Conservation (phyloP, 1,140 invertebrate species). For the Epicauta chinensis region DNA sequence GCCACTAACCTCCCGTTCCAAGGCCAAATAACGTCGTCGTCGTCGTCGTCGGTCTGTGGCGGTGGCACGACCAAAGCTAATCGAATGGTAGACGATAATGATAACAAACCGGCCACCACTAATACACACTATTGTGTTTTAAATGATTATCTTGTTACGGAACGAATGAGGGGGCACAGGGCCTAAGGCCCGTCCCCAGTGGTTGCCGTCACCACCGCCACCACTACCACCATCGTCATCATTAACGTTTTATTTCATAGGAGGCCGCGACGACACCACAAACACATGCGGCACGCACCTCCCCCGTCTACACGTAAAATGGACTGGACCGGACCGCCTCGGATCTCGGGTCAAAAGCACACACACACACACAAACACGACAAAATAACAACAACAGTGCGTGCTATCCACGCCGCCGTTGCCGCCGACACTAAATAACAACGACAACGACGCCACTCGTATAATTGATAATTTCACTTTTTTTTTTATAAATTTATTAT, state of each 20-base stretch:
- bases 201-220: slow-evolving; percentile 2
- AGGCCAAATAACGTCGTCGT: slow-evolving; percentile 27
- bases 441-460: too few relatives aligned
- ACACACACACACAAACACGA: too few relatives aligned
- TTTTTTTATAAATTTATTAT: too few relatives aligned
- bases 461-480: too few relatives aligned
- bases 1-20: slow-evolving; percentile 40
- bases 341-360: slow-evolving; percentile 46
- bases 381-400: slow-evolving; percentile 59
- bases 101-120: slow-evolving; percentile 30
- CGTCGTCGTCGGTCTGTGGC: slow-evolving; percentile 5
- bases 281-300: slow-evolving; percentile 5
- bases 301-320: slow-evolving; percentile 26
- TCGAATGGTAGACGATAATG: slow-evolving; percentile 25
- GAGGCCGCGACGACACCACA: slow-evolving; percentile 6
- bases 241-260: not conserved
- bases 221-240: slow-evolving; percentile 16
- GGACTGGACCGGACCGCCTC: slow-evolving; percentile 35
- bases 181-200: slow-evolving; percentile 1
- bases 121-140: slow-evolving; percentile 4
- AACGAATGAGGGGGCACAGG: not conserved
- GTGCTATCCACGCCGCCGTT: slow-evolving; percentile 45
- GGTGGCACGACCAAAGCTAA: slow-evolving; percentile 25
- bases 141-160: too few relatives aligned
- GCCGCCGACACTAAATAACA: not conserved